These are phyloP conservation scores for Aspidoscelis tigris DNA, from an alignment of 2,113 vertebrate genomes.

Conservation along the genomic window DNA sequence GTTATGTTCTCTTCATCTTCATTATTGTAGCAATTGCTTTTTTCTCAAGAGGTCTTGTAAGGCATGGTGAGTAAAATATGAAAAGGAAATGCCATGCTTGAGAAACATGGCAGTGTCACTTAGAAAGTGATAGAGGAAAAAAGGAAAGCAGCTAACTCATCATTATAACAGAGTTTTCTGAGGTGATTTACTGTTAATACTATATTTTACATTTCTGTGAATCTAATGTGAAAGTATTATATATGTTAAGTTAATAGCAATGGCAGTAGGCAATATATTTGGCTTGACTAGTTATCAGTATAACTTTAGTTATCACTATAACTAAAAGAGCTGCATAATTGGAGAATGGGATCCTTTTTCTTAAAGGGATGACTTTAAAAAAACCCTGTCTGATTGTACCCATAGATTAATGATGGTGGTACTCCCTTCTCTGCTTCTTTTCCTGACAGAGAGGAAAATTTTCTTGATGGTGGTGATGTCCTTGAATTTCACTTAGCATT, in stretches of 20 bases:
- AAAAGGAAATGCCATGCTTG: neutral
- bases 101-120: slow-evolving; percentile 10
- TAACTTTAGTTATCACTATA: neutral
- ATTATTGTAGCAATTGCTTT: neutral
- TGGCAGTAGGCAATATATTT: slow-evolving; percentile 40
- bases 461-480: neutral
- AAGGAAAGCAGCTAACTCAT: slow-evolving; percentile 1
- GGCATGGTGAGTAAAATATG: neutral
- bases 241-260: slow-evolving; percentile 34
- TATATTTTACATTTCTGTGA: slow-evolving; percentile 51
- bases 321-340: slow-evolving; percentile 41
- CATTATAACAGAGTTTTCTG: neutral
- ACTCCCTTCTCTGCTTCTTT: neutral
- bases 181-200: slow-evolving; percentile 14
- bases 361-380: no score
- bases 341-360: no score
- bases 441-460: no score
- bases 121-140: slow-evolving; percentile 7
- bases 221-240: slow-evolving; percentile 43
- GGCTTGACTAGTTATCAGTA: slow-evolving; percentile 18
- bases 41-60: slow-evolving; percentile 11
- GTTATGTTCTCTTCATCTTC: neutral
- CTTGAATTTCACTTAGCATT: no score
- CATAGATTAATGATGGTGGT: neutral
- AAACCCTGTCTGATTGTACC: no score